phyloP scores from a whole-genome alignment of 2,888 invertebrate genomes.

The Lagria hirta region DNA sequence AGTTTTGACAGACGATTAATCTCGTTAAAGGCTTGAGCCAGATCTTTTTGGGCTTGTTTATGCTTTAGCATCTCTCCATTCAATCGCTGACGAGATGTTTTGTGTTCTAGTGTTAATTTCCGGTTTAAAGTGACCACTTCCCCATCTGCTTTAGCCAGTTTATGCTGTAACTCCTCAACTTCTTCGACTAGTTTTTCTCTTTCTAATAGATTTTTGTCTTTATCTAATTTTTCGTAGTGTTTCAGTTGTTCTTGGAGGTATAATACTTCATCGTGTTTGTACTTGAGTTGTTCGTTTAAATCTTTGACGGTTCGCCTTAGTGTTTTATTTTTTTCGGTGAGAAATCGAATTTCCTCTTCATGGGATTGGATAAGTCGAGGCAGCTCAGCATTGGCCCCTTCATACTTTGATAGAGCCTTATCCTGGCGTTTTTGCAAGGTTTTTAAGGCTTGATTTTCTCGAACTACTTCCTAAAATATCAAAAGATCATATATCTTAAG shows the following conservation, averaged over 20 bases:
- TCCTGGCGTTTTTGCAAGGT: constrained; percentile 80
- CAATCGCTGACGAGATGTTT: constrained; percentile 72
- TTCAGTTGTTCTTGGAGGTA: constrained; percentile 69
- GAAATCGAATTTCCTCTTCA: constrained; percentile 73
- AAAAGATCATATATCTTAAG: neutral
- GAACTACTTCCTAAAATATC: constrained; percentile 60
- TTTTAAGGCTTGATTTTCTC: constrained; percentile 75
- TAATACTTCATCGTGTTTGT: constrained; percentile 68
- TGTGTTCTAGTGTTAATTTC: constrained; percentile 70
- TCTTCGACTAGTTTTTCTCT: constrained; percentile 72
- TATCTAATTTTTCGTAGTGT: constrained; percentile 69
- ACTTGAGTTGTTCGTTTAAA: constrained; percentile 64
- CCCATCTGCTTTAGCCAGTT: constrained; percentile 62
- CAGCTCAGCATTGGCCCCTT: constrained; percentile 75
- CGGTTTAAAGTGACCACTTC: constrained; percentile 68
- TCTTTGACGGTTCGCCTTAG: constrained; percentile 66
- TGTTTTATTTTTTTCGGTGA: constrained; percentile 69
- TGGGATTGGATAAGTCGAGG: constrained; percentile 76
- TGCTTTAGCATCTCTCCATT: constrained; percentile 69
- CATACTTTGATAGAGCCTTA: constrained; percentile 74
- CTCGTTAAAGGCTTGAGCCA: constrained; percentile 64
- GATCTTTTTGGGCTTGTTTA: constrained; percentile 68
- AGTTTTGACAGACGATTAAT: constrained; percentile 63
- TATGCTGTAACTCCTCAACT: constrained; percentile 59
- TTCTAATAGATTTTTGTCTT: constrained; percentile 71